Evolutionary conservation across 1,140 invertebrate species (phyloP).

Genomic region (Meloidogyne exigua): DNA sequence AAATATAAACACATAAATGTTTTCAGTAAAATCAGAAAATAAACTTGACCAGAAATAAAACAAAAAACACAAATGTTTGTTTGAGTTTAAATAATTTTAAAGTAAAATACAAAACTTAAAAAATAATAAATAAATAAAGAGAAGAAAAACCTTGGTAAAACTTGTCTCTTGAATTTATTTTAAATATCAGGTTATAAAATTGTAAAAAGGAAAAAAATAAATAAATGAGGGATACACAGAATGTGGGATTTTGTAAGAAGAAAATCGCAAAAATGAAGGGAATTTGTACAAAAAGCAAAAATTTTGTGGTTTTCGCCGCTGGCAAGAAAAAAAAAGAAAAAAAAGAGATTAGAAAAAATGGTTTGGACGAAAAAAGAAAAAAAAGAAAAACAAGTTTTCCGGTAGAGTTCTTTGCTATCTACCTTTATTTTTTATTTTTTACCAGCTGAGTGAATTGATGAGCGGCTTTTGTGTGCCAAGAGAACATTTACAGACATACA

Average conservation of each 20-base stretch:
- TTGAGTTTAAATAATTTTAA: too few relatives aligned
- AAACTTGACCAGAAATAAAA: too few relatives aligned
- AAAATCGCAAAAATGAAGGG: not conserved
- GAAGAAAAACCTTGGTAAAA: not conserved
- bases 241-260: not conserved
- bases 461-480: not conserved
- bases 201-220: not conserved
- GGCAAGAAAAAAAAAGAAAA: not conserved
- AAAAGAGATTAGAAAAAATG: not conserved
- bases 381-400: not conserved
- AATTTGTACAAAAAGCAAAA: not conserved
- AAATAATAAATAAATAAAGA: too few relatives aligned
- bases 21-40: too few relatives aligned
- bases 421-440: not conserved
- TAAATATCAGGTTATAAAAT: not conserved
- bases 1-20: too few relatives aligned
- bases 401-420: not conserved
- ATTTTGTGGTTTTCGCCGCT: not conserved
- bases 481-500: too few relatives aligned
- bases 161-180: not conserved
- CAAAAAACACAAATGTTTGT: too few relatives aligned
- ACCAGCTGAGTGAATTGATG: too few relatives aligned
- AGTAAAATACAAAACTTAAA: too few relatives aligned
- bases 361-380: not conserved
- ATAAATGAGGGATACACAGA: not conserved